A percentile compares a stretch with the other conserved stretches of the same genome.
These are phyloP conservation scores for Aphodius granarius DNA, from an alignment of 2,888 invertebrate species.

Conservation along the genomic window DNA sequence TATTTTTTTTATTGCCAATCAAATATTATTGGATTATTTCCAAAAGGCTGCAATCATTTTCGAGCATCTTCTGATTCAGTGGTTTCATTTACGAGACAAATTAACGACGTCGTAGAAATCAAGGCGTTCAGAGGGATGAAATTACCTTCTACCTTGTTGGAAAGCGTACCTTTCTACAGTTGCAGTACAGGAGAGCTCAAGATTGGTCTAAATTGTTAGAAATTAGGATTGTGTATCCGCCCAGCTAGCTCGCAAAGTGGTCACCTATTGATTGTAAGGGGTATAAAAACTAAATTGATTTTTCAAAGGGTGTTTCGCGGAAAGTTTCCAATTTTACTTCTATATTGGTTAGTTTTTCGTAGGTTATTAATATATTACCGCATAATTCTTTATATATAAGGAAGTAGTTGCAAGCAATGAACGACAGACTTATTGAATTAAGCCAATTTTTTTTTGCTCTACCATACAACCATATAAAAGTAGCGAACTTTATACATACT, in stretches of 20 bases:
- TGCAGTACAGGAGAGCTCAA: background rate
- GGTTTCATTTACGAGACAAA: background rate
- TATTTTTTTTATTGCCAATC: background rate
- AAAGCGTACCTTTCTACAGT: background rate
- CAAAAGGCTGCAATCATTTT: background rate
- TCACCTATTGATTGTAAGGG: background rate
- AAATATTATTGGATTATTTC: background rate
- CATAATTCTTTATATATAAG: too few relatives aligned
- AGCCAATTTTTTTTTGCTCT: too few relatives aligned
- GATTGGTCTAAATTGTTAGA: background rate
- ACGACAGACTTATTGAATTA: too few relatives aligned
- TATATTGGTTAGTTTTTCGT: too few relatives aligned
- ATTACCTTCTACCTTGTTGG: background rate
- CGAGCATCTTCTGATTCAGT: background rate
- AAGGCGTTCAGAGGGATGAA: background rate
- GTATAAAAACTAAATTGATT: background rate
- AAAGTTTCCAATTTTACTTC: too few relatives aligned
- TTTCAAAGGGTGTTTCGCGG: background rate
- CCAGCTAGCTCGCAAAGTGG: background rate
- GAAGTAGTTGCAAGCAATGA: too few relatives aligned
- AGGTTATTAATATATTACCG: too few relatives aligned
- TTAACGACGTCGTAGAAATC: background rate
- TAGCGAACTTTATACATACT: background rate
- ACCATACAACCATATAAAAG: too few relatives aligned
- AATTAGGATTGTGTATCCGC: background rate